Percentiles rank a stretch among this genome's conserved stretches.
These are phyloP conservation scores for Cavia porcellus DNA, from an alignment of 2,113 vertebrate genomes.

Conservation along the genomic window DNA sequence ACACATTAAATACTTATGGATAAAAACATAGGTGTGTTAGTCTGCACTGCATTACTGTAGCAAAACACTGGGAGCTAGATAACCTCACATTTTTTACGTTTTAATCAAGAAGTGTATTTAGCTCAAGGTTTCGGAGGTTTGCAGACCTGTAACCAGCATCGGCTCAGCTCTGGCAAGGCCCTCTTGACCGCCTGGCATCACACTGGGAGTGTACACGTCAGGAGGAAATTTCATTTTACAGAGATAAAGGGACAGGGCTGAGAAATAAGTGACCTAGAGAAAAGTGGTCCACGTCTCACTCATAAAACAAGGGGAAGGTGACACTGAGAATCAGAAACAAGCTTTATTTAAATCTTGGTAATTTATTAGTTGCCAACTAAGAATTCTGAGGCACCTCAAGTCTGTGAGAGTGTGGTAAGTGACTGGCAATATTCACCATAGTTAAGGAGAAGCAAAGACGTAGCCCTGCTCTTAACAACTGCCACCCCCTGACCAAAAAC, in stretches of 20 bases:
- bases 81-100: not conserved
- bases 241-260: not conserved
- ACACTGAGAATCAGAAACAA: not conserved
- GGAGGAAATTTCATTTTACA: not conserved
- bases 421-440: not conserved
- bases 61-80: not conserved
- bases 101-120: not conserved
- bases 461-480: not conserved
- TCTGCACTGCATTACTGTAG: not conserved
- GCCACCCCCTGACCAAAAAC: not conserved
- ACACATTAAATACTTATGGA: not conserved
- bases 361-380: not conserved
- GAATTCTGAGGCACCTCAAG: not conserved
- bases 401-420: not conserved
- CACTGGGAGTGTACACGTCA: not conserved
- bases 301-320: slow-evolving; percentile 10
- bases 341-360: not conserved
- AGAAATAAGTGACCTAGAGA: not conserved
- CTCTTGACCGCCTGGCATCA: not conserved
- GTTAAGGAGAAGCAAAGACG: not conserved
- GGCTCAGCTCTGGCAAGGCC: not conserved
- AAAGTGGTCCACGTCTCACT: not conserved
- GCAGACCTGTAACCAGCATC: not conserved
- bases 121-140: not conserved
- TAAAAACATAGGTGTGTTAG: not conserved